Evolutionary conservation across 2,113 vertebrate genomes (phyloP).

Genomic region (Tichodroma muraria): DNA sequence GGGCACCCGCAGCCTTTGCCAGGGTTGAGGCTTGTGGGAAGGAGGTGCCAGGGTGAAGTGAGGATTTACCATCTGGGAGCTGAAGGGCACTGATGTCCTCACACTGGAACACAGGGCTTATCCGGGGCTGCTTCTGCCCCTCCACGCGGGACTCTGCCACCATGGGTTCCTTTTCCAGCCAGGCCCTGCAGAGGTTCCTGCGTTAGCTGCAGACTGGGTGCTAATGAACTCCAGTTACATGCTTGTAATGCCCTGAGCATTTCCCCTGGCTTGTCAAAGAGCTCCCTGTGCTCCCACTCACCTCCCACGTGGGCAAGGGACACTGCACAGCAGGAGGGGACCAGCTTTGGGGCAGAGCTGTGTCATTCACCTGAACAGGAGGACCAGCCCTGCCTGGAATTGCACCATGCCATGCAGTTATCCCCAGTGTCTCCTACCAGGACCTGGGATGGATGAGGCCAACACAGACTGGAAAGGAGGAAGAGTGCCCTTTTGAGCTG

Average conservation of each 20-base stretch:
- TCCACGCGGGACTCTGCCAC: neutral
- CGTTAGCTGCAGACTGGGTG: neutral
- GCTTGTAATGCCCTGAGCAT: neutral
- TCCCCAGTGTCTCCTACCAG: too few species aligned
- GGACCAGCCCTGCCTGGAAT: neutral
- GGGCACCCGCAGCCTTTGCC: slow-evolving; percentile 19
- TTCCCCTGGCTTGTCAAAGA: neutral
- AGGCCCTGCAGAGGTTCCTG: neutral
- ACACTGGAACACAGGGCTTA: fast-evolving
- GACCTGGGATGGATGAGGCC: neutral
- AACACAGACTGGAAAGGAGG: neutral
- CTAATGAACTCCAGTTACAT: neutral
- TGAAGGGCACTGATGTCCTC: neutral
- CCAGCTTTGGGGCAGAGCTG: neutral
- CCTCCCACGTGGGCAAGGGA: neutral
- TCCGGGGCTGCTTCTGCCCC: neutral
- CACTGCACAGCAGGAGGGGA: fast-evolving
- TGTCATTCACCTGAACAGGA: neutral
- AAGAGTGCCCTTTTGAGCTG: neutral
- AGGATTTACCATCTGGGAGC: neutral
- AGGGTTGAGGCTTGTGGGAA: neutral
- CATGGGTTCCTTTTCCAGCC: neutral
- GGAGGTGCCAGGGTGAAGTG: neutral
- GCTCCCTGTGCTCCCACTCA: neutral
- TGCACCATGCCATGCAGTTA: neutral